phyloP scores from a whole-genome alignment of 2,888 invertebrate genomes.

The Tetanocera ferruginea region DNA sequence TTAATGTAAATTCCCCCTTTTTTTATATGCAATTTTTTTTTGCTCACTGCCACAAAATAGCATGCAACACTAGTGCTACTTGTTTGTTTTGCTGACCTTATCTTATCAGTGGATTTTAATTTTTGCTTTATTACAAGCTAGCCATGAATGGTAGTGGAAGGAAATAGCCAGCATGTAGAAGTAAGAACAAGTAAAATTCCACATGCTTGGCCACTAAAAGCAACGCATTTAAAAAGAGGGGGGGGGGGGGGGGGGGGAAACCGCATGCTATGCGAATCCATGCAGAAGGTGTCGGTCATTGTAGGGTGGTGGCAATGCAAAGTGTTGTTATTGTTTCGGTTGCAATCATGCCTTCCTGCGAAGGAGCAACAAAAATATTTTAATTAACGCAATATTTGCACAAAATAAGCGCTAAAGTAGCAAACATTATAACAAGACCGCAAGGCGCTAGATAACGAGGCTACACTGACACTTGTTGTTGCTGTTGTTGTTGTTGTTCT shows the following conservation, averaged over 20 bases:
- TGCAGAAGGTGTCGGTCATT: neutral
- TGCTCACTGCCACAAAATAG: neutral
- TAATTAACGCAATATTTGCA: constrained; percentile 69
- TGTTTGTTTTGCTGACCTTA: constrained; percentile 12
- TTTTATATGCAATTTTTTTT: neutral
- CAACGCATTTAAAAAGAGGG: neutral
- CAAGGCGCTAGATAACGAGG: neutral
- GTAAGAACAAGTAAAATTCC: neutral
- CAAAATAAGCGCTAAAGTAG: constrained; percentile 58
- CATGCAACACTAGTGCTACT: neutral
- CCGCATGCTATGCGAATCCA: neutral
- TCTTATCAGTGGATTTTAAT: constrained; percentile 33
- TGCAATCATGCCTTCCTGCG: constrained; percentile 14
- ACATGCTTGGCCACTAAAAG: neutral
- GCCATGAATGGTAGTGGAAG: neutral
- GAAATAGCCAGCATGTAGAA: neutral
- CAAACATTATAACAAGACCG: constrained; percentile 62
- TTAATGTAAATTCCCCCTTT: constrained; percentile 23
- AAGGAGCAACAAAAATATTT: constrained; percentile 66
- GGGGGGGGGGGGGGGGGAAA: no score
- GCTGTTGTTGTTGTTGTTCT: neutral
- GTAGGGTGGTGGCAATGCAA: neutral
- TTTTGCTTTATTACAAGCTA: constrained; percentile 28
- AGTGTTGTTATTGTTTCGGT: no score
- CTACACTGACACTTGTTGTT: constrained; percentile 44